Evolutionary conservation across 2,113 vertebrate species (phyloP).

Genomic region (Puntigrus tetrazona): DNA sequence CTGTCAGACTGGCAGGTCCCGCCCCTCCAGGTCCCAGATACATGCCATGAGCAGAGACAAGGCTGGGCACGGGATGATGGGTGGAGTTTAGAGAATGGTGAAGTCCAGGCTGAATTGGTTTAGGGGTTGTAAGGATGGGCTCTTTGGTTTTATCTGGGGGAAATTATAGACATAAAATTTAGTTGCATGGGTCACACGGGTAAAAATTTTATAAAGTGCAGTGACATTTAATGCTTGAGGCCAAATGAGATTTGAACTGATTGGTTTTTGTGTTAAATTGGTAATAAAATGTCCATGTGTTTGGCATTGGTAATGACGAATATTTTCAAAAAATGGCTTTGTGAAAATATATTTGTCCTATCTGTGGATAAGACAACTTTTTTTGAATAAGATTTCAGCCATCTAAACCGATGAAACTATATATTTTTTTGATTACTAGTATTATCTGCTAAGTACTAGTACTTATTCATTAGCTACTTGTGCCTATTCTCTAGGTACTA

Average conservation of each 20-base stretch:
- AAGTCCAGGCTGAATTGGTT: conserved; percentile 85
- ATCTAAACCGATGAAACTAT: too few species aligned
- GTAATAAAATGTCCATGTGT: too few species aligned
- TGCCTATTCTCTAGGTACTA: too few species aligned
- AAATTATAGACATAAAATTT: background rate
- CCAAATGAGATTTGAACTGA: background rate
- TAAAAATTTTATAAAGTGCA: conserved; percentile 2
- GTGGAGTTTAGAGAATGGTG: conserved; percentile 76
- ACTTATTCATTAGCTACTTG: too few species aligned
- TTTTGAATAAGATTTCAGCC: too few species aligned
- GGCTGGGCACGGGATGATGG: conserved; percentile 84
- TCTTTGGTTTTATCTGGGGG: conserved; percentile 94
- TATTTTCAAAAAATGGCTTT: too few species aligned
- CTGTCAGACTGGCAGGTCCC: conserved; percentile 69
- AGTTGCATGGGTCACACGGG: background rate
- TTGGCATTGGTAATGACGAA: too few species aligned
- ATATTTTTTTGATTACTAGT: too few species aligned
- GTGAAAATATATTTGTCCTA: too few species aligned
- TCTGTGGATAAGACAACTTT: too few species aligned
- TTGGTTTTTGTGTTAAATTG: background rate
- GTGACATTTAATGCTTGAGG: background rate
- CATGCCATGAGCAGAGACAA: conserved; percentile 84
- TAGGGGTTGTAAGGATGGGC: conserved; percentile 78
- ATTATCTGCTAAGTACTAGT: too few species aligned
- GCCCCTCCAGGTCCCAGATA: conserved; percentile 81